Base-by-base conservation (phyloP, 1,140 invertebrate species). In the Lepidurus couesii region DNA sequence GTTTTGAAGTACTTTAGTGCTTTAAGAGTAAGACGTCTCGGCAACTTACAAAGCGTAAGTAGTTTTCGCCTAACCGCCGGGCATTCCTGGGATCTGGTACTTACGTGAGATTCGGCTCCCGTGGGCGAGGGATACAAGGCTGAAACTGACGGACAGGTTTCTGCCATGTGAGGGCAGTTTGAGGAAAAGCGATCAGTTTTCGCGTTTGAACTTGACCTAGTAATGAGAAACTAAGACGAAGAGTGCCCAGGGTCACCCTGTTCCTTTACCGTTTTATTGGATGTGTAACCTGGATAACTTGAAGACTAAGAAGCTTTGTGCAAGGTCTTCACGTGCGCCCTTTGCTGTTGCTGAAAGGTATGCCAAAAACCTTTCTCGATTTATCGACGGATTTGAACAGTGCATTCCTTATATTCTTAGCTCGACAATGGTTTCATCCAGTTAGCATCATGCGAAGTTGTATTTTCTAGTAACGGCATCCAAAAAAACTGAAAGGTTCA, bases 191-290 rank as follows among this genome's bases (percentile, higher is more conserved):
- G 6, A 21, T 21, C 16, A 65, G 53, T 65, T 65, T 65, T 65
- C 16, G 53, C 53, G 7, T 65, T 65, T 65, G 53, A 65, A 65
- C 53, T 65, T 65, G 53, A 65, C 53, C 53, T 65, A 65, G 53
- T 65, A 65, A 65, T 21, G 21, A 21, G 53, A 65, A 65, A 65
- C 16, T 65, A 21, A 65, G 53, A n/a, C 53, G 53, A n/a, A 65
- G 16, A 65, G 53, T 65, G 53, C 2, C 53, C 53, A 65, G 16
- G 53, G 53, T 65, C 53, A 13, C 53, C 53, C 53, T 21, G 53
- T 65, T 65, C 53, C 53, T 65, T 65, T 13, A 65, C 53, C 16
- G 53, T 65, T 65, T 65, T 65, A 21, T 65, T 65, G 8, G 6
- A 65, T n/a, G 53, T 1, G 53, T 65, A 65, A 65, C 53, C 53